Base-by-base conservation (phyloP, 1,140 invertebrate genomes). In the Glossosoma conforme region DNA sequence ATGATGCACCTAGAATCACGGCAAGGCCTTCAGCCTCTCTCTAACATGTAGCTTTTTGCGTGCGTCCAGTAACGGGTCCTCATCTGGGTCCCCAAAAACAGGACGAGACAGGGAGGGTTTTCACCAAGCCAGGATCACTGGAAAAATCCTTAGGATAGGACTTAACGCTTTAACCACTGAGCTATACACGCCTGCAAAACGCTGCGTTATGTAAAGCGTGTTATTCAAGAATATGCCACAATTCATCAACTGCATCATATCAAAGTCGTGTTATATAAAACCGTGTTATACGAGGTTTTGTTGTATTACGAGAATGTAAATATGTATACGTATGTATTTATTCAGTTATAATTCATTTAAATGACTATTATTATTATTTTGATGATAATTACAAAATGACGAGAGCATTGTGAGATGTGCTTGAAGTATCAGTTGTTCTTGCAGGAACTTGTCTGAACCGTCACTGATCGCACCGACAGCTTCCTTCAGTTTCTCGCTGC, bases 381-480 rank as follows among this genome's bases (percentile, higher is more conserved):
- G 13, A 18, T 32, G 13, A 18, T 19, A 32, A 25, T 24, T 38
- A 33, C 30, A n/a, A n/a, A n/a, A n/a, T n/a, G n/a, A n/a, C n/a
- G n/a, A n/a, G n/a, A n/a, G n/a, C n/a, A n/a, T n/a, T n/a, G n/a
- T n/a, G n/a, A n/a, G n/a, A n/a, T n/a, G n/a, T n/a, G n/a, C n/a
- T n/a, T n/a, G n/a, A n/a, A n/a, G n/a, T n/a, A n/a, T n/a, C n/a
- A n/a, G n/a, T n/a, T n/a, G n/a, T n/a, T n/a, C n/a, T n/a, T n/a
- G n/a, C 20, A 58, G 52, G 52, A 54, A 58, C 22, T 46, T 50
- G 52, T 50, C 59, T 42, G 35, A 40, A 14, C 38, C 41, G 55
- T 64, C 65, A 66, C 66, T 62, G 65, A 70, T 62, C 63, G 61
- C 55, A 58, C 59, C 30, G 57, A 61, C 0, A 2, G 62, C 66